phyloP scores from a whole-genome alignment of 2,113 vertebrate species.

The Nipponia nippon region DNA sequence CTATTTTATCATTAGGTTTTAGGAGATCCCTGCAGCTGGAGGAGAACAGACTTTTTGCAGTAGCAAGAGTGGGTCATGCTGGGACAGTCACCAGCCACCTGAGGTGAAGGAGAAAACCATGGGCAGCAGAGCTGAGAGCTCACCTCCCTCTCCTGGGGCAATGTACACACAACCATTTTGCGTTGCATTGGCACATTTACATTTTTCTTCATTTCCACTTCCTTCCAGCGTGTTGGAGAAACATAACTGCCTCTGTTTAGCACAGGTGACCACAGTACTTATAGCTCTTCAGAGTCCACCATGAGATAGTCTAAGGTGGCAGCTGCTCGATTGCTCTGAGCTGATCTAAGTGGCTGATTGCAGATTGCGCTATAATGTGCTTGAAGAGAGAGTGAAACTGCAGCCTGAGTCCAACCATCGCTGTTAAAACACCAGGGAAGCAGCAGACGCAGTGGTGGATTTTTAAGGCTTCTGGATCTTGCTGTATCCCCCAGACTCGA shows the following conservation, averaged over 20 bases:
- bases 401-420: rapidly evolving
- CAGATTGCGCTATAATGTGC: neutral
- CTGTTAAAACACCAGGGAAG: neutral
- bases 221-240: neutral
- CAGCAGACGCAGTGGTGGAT: neutral
- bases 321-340: neutral
- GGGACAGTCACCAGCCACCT: neutral
- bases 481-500: neutral
- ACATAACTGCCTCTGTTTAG: neutral
- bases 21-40: neutral
- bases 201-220: neutral
- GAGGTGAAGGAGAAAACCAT: neutral
- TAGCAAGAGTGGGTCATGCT: neutral
- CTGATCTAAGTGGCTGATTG: neutral
- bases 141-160: neutral
- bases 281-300: too few species aligned
- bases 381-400: neutral
- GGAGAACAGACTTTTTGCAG: neutral
- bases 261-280: neutral
- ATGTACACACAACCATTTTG: neutral
- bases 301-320: neutral
- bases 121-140: neutral
- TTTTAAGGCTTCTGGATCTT: neutral
- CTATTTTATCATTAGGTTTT: neutral
- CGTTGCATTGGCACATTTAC: rapidly evolving